phyloP scores from a whole-genome alignment of 1,140 invertebrate genomes.

The Eueides isabella region DNA sequence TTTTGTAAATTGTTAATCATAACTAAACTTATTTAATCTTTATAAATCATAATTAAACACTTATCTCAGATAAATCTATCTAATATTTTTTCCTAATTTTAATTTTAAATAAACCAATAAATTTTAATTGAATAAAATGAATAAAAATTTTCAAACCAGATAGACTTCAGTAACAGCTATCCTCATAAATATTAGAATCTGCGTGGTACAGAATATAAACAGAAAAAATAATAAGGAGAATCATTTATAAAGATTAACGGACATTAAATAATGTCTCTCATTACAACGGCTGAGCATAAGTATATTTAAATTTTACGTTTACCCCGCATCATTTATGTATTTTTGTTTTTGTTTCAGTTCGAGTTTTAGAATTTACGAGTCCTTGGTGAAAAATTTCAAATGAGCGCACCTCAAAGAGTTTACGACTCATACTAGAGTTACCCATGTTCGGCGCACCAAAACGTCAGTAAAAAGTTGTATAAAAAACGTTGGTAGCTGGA shows the following conservation, averaged over 20 bases:
- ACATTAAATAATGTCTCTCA: constrained; percentile 29
- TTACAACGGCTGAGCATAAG: constrained; percentile 19
- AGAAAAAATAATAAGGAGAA: constrained; percentile 25
- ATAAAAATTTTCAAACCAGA: not conserved
- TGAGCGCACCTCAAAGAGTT: constrained; percentile 37
- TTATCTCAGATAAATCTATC: not conserved
- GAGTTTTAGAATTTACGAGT: constrained; percentile 20
- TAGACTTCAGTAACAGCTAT: constrained; percentile 12
- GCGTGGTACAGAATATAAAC: not conserved
- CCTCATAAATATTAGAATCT: constrained; percentile 22
- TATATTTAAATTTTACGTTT: constrained; percentile 23
- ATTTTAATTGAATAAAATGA: not conserved
- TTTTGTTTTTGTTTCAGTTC: constrained; percentile 24
- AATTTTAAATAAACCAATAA: not conserved
- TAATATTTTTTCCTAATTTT: not conserved
- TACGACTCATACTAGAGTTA: constrained; percentile 30
- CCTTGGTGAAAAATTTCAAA: constrained; percentile 39
- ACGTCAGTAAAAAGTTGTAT: constrained; percentile 24
- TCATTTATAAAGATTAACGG: constrained; percentile 28
- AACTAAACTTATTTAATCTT: no score
- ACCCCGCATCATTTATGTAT: constrained; percentile 14
- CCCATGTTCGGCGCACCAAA: constrained; percentile 15
- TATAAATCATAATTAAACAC: no score
- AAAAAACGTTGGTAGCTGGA: constrained; percentile 21
- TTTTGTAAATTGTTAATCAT: no score